Base-by-base conservation (phyloP, 2,888 invertebrate species). In the Callinectes sapidus region DNA sequence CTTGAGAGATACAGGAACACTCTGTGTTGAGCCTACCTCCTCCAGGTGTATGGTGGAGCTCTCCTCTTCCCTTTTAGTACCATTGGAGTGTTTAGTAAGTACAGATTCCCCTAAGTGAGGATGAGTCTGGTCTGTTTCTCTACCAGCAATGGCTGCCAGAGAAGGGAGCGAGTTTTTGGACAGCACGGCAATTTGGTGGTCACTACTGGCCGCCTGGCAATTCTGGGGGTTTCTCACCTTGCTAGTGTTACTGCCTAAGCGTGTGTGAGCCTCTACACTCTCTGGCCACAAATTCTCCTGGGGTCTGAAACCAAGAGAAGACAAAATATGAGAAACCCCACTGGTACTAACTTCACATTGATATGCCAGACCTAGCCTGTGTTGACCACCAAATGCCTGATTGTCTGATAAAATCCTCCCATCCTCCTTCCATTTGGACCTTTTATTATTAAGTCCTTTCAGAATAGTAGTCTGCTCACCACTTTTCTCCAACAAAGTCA, bases 271-370 rank as follows among this genome's bases (percentile, higher is more conserved):
- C 92, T 91, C 92, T 93, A 88, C 91, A 86, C 81, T 55, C 89
- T 87, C 92, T 89, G 92, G 92, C 91, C 54, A 54, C 92, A 91
- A 55, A 88, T 85, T 90, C 91, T 89, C 91, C 81, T 91, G 90
- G 89, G 92, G 92, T 90, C 92, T 93, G 92, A 93, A 93, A 93
- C 92, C 92, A 93, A 93, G 91, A 93, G 92, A 93, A 90, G 91
- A 93, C 85, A 91, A 54, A 89, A 89, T 42, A 87, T 91, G 92
- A 93, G 92, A 92, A 93, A 91, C 92, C 92, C 92, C 92, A 85
- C 92, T 90, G 48, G n/a, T 77, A 87, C 81, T 32, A 81, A 35
- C 10, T 35, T 81, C 32, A 35, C 28, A 35, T 81, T 32, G 35
- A 81, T 35, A 81, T 81, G 81, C 81, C 81, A 81, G 81, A 81